Evolutionary conservation across 2,113 vertebrate species (phyloP).

Genomic region (Apteryx owenii): DNA sequence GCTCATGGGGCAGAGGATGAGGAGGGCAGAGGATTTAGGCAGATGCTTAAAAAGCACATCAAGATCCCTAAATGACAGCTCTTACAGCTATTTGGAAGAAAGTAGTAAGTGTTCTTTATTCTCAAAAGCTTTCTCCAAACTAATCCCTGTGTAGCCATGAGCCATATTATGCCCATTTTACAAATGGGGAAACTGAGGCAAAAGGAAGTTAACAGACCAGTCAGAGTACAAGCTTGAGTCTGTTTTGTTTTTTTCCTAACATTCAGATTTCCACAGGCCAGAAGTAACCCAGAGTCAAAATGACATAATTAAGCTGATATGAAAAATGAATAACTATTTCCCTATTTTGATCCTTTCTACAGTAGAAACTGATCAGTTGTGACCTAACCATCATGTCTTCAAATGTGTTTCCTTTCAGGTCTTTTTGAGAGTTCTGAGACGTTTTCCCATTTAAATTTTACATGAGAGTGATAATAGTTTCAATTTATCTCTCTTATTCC

Average conservation of each 20-base stretch:
- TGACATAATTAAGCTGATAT: neutral
- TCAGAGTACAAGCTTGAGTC: neutral
- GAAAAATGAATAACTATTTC: neutral
- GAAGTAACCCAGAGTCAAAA: neutral
- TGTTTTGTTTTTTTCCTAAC: neutral
- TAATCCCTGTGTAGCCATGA: neutral
- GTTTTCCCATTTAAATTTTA: neutral
- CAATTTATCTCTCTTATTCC: neutral
- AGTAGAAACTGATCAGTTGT: neutral
- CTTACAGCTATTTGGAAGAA: neutral
- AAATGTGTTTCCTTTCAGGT: neutral
- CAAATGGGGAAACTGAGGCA: neutral
- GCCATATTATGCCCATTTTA: neutral
- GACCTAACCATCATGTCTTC: neutral
- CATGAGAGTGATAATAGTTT: neutral
- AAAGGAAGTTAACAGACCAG: neutral
- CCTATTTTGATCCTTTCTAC: neutral
- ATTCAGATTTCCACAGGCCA: neutral
- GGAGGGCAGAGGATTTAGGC: neutral
- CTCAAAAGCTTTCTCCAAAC: neutral
- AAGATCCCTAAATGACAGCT: neutral
- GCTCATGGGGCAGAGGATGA: rapidly evolving
- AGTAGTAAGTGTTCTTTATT: neutral
- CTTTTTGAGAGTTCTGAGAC: neutral
- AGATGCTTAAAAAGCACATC: neutral